phyloP scores from a whole-genome alignment of 2,113 vertebrate species.

The Sapajus apella region DNA sequence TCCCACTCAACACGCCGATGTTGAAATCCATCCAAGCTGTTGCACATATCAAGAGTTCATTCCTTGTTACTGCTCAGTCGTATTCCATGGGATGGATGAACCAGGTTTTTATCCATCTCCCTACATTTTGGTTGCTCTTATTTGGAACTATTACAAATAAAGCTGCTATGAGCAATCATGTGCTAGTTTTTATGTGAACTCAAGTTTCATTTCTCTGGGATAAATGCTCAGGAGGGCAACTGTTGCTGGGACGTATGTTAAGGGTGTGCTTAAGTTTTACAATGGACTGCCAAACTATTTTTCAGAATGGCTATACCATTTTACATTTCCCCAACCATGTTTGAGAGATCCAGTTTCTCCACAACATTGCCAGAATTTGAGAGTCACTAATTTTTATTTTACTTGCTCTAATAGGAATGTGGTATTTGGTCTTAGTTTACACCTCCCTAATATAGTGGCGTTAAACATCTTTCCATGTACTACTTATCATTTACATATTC shows the following conservation, averaged over 20 bases:
- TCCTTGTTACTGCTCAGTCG: not conserved
- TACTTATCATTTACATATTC: not conserved
- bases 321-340: too few relatives aligned
- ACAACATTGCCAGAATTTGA: not conserved
- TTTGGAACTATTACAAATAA: not conserved
- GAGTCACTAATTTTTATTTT: not conserved
- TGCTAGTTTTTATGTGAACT: not conserved
- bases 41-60: not conserved
- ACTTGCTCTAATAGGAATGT: not conserved
- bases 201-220: not conserved
- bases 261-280: not conserved
- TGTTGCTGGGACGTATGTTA: not conserved
- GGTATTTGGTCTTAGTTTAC: not conserved
- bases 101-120: not conserved
- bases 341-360: too few relatives aligned
- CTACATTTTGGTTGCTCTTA: not conserved
- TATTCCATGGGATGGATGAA: not conserved
- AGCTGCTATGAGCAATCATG: not conserved
- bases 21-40: not conserved
- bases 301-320: too few relatives aligned
- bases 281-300: too few relatives aligned
- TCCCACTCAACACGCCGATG: not conserved
- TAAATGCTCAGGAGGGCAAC: not conserved
- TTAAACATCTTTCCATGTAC: not conserved
- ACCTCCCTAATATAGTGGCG: not conserved